phyloP scores from a whole-genome alignment of 2,113 vertebrate species.

The Tyrannus savana region DNA sequence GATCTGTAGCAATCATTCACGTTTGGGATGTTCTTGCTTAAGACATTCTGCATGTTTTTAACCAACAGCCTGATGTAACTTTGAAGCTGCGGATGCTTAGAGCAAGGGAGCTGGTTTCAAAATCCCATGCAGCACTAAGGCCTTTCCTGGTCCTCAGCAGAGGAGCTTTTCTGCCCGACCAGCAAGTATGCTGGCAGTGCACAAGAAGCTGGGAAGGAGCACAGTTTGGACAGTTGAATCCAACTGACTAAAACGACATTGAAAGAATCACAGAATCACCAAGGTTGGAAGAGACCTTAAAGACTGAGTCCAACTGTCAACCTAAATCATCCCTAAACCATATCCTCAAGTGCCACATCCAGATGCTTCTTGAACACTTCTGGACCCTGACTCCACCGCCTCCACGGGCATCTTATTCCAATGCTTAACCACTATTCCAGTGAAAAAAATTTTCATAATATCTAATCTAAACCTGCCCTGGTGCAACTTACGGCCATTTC shows the following conservation, averaged over 20 bases:
- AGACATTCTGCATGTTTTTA: background rate
- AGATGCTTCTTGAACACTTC: background rate
- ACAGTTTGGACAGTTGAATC: background rate
- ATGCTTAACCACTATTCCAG: background rate
- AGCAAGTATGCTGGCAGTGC: rapidly evolving
- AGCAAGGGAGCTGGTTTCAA: background rate
- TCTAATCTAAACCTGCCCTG: background rate
- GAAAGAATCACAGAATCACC: too few species aligned
- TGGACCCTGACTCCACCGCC: background rate
- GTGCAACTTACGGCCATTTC: background rate
- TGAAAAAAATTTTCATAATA: background rate
- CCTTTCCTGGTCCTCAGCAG: background rate
- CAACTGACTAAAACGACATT: too few species aligned
- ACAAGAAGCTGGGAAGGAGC: too few species aligned
- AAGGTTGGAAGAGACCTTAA: too few species aligned
- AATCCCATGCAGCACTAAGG: background rate
- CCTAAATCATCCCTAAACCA: too few species aligned
- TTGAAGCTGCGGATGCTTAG: background rate
- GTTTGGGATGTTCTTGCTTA: background rate
- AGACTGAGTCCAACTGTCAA: too few species aligned
- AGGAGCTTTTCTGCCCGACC: too few species aligned
- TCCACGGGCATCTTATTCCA: background rate
- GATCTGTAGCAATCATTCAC: background rate
- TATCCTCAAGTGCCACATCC: too few species aligned
- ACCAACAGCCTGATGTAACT: background rate